These are phyloP conservation scores for Apodemus speciosus DNA, from an alignment of 2,113 vertebrate species.

Conservation along the genomic window DNA sequence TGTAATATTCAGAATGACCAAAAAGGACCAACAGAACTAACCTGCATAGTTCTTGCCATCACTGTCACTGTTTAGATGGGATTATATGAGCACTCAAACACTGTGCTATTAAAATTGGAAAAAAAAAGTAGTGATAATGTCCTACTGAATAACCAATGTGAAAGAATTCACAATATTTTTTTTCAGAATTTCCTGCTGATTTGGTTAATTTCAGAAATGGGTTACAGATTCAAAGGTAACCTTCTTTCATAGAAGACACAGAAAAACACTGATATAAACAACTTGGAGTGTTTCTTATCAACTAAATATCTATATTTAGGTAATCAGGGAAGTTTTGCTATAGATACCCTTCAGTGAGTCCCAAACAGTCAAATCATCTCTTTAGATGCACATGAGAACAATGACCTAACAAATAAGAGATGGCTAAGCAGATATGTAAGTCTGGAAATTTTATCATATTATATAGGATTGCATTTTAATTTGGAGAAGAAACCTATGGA, in stretches of 20 bases:
- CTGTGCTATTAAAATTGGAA: background rate
- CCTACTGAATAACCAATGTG: background rate
- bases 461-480: fast-evolving
- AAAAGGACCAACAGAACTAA: background rate
- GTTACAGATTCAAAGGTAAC: background rate
- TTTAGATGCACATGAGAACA: background rate
- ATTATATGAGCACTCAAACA: background rate
- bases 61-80: background rate
- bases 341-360: background rate
- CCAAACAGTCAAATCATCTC: fast-evolving
- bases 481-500: too few species aligned
- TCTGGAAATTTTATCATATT: background rate
- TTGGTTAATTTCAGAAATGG: slow-evolving; percentile 1
- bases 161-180: background rate
- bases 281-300: background rate
- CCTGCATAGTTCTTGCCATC: background rate
- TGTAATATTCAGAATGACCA: background rate
- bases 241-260: background rate
- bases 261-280: background rate
- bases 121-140: background rate
- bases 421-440: background rate
- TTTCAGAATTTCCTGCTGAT: background rate
- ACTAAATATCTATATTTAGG: background rate
- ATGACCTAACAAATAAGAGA: background rate
- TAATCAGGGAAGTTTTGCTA: fast-evolving